Conservation (phyloP, 2,888 invertebrate genomes). For the Hofmannophila pseudospretella region DNA sequence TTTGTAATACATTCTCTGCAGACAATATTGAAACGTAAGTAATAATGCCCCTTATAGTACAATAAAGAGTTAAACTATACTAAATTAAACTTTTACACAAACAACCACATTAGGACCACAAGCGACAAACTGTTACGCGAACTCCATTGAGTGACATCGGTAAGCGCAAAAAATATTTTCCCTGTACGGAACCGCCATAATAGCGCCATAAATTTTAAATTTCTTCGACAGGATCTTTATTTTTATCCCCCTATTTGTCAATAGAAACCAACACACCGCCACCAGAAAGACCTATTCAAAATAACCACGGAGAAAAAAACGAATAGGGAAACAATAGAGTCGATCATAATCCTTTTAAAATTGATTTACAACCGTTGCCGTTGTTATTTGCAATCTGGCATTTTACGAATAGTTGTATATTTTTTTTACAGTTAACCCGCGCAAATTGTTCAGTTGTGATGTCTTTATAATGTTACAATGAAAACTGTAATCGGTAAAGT, state of each 20-base stretch:
- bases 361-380: conserved; percentile 50
- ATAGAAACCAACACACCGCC: conserved; percentile 27
- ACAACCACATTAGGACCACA: no score
- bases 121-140: conserved; percentile 5
- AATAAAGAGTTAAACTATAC: no score
- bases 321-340: conserved; percentile 39
- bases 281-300: conserved; percentile 29
- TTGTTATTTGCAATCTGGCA: conserved; percentile 24
- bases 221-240: conserved; percentile 37
- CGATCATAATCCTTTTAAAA: conserved; percentile 51
- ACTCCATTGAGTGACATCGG: conserved; percentile 8
- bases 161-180: conserved; percentile 7
- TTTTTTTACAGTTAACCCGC: conserved; percentile 7
- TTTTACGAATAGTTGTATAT: not conserved
- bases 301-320: conserved; percentile 33
- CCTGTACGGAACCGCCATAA: conserved; percentile 18
- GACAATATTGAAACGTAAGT: no score
- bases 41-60: no score
- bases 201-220: conserved; percentile 43
- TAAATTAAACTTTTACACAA: no score
- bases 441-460: conserved; percentile 1
- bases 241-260: conserved; percentile 41
- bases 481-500: not conserved
- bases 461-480: not conserved
- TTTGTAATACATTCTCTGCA: no score